phyloP scores from a whole-genome alignment of 2,888 invertebrate species.

The Anagyrus pseudococci region DNA sequence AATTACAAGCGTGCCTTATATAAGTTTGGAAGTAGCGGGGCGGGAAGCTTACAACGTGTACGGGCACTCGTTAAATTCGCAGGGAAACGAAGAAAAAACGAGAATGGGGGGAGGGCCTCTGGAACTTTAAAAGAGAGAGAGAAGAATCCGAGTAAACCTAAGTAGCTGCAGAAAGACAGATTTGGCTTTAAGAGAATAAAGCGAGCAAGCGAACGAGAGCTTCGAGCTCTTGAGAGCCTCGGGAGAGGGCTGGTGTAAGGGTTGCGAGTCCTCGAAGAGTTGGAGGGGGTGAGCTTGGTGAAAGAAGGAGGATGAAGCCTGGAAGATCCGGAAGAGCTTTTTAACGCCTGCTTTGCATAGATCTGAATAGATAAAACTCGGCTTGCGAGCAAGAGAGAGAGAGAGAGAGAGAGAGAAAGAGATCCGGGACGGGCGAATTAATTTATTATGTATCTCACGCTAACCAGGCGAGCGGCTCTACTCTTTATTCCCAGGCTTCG shows the following conservation, averaged over 20 bases:
- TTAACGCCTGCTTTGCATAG: conserved; percentile 62
- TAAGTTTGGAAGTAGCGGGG: too few species aligned
- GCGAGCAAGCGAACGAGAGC: conserved; percentile 17
- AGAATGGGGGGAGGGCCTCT: neutral
- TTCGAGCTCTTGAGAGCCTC: conserved; percentile 37
- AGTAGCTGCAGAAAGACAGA: conserved; percentile 26
- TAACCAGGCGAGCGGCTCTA: conserved; percentile 47
- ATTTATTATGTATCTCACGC: conserved; percentile 60
- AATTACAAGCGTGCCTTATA: too few species aligned
- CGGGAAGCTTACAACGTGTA: too few species aligned
- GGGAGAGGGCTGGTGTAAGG: conserved; percentile 40
- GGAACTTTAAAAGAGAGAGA: neutral
- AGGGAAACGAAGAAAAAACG: neutral
- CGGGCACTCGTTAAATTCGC: too few species aligned
- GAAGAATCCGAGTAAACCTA: conserved; percentile 17
- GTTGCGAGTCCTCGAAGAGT: too few species aligned
- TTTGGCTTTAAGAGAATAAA: conserved; percentile 29
- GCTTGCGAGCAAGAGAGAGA: neutral
- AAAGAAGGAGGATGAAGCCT: too few species aligned
- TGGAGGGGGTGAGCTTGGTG: too few species aligned
- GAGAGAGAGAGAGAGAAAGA: too few species aligned
- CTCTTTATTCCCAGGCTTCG: conserved; percentile 46
- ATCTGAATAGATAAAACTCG: conserved; percentile 60
- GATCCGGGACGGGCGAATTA: conserved; percentile 60
- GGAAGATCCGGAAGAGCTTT: conserved; percentile 55